These are phyloP conservation scores for Drosophila melanica DNA, from an alignment of 1,140 invertebrate genomes.

Conservation along the genomic window DNA sequence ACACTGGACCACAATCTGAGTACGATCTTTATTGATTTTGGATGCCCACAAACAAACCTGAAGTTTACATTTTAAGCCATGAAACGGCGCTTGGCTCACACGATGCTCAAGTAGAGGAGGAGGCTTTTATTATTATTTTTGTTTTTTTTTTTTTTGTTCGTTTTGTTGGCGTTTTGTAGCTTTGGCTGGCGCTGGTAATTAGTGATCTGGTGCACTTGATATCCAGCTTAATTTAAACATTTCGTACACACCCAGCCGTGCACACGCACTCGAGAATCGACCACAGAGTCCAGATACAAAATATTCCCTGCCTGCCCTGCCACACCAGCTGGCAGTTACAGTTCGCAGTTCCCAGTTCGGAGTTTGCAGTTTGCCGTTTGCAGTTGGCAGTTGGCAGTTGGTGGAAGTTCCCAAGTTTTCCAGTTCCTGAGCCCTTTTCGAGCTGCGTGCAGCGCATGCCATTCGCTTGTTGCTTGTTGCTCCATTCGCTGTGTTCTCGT, in stretches of 20 bases:
- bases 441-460: constrained; percentile 76
- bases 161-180: constrained; percentile 8
- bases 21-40: constrained; percentile 78
- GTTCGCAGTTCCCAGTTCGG: constrained; percentile 10
- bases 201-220: constrained; percentile 82
- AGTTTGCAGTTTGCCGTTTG: not conserved
- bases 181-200: constrained; percentile 78
- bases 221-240: constrained; percentile 82
- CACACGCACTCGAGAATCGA: constrained; percentile 35
- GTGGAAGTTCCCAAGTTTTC: constrained; percentile 1
- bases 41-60: constrained; percentile 47
- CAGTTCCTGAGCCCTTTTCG: constrained; percentile 8
- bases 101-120: constrained; percentile 11
- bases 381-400: constrained; percentile 7
- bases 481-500: constrained; percentile 69
- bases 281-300: constrained; percentile 28
- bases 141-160: not conserved
- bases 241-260: constrained; percentile 76
- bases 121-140: constrained; percentile 6
- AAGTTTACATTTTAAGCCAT: constrained; percentile 20
- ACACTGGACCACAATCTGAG: constrained; percentile 58
- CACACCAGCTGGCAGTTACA: constrained; percentile 12
- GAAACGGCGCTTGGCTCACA: constrained; percentile 49
- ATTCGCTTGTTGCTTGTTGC: constrained; percentile 64
- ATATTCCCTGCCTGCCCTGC: not conserved